Evolutionary conservation across 2,888 invertebrate species (phyloP).

Genomic region (Amiota minor): DNA sequence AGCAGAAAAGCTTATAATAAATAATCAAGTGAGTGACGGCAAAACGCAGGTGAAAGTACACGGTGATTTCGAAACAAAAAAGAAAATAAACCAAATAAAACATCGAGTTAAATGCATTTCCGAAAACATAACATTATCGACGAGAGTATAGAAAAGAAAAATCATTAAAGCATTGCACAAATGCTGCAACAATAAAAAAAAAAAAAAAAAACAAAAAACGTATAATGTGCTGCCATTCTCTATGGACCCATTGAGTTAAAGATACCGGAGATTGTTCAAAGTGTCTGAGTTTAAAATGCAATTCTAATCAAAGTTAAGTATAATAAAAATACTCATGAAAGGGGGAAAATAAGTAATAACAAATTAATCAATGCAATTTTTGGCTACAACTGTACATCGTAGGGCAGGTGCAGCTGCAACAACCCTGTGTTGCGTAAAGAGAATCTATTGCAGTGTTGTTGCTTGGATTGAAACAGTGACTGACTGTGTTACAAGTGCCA

Average conservation of each 20-base stretch:
- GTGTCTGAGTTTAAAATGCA: not conserved
- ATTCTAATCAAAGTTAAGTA: not conserved
- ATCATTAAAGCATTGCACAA: conserved; percentile 34
- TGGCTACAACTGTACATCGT: conserved; percentile 21
- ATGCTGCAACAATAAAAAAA: conserved; percentile 20
- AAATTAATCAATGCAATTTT: too few relatives aligned
- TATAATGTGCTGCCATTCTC: not conserved
- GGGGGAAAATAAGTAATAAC: too few relatives aligned
- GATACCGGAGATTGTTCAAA: not conserved
- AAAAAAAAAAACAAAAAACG: not conserved
- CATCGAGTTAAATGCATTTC: conserved; percentile 14
- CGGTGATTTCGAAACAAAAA: not conserved
- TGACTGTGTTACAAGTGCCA: not conserved
- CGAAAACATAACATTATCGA: conserved; percentile 19
- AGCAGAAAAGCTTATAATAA: conserved; percentile 31
- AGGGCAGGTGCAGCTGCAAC: not conserved
- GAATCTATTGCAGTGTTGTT: too few relatives aligned
- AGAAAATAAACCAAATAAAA: not conserved
- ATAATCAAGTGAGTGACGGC: conserved; percentile 37
- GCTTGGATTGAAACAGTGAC: too few relatives aligned
- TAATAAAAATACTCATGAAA: too few relatives aligned
- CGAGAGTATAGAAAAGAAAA: conserved; percentile 45
- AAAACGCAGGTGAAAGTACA: conserved; percentile 36
- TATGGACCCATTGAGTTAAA: not conserved
- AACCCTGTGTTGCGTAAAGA: too few relatives aligned